These are phyloP conservation scores for Balaeniceps rex DNA, from an alignment of 2,113 vertebrate species.

Conservation along the genomic window DNA sequence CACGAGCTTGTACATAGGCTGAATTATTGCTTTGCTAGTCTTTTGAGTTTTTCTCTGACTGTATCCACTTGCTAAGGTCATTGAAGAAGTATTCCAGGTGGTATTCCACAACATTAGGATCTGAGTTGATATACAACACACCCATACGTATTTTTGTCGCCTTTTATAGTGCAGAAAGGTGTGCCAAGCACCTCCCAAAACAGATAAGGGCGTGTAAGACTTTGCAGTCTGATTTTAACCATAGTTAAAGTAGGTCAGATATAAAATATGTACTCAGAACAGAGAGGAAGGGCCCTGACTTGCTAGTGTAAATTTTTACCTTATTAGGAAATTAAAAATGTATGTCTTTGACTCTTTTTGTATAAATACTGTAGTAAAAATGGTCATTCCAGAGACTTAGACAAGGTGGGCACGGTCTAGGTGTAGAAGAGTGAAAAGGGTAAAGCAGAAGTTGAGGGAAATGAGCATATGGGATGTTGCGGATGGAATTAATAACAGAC, in stretches of 20 bases:
- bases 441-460: not conserved
- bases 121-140: not conserved
- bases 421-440: not conserved
- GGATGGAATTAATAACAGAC: not conserved
- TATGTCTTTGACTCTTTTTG: not conserved
- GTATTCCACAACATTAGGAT: not conserved
- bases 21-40: not conserved
- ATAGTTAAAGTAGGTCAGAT: not conserved
- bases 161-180: not conserved
- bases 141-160: not conserved
- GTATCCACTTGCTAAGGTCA: not conserved
- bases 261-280: not conserved
- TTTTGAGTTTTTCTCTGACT: not conserved
- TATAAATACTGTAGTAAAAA: not conserved
- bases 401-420: not conserved
- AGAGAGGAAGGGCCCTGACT: not conserved
- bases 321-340: not conserved
- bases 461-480: not conserved
- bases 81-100: not conserved
- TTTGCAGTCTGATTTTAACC: not conserved
- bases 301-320: not conserved
- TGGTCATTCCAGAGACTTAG: not conserved
- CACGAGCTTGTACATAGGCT: not conserved
- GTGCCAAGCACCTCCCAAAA: not conserved
- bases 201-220: not conserved